Percentiles rank a stretch among this genome's conserved stretches.
Conservation (phyloP, 2,797 vertebrate genomes). For the Microctenopoma steveboyesi region DNA sequence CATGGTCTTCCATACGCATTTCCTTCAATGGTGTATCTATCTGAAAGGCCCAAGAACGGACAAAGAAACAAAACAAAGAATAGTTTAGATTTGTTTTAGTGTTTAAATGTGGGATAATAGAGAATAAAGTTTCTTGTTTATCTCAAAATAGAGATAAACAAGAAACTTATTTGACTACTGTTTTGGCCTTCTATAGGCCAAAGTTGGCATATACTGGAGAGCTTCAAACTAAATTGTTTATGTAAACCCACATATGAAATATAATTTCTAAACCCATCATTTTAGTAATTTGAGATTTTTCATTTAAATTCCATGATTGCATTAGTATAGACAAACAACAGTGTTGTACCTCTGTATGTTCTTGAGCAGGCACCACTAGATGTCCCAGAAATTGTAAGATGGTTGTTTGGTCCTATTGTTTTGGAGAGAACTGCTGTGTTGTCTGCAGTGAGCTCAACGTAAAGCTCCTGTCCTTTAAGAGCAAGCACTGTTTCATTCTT, state of each 20-base stretch:
- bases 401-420: constrained; percentile 83
- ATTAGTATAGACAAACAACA: too few species aligned
- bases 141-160: too few species aligned
- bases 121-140: too few species aligned
- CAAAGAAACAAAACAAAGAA: constrained; percentile 10
- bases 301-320: not conserved
- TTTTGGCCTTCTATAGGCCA: too few species aligned
- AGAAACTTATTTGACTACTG: not conserved
- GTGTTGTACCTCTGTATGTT: constrained; percentile 88
- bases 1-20: constrained; percentile 89
- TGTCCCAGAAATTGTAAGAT: constrained; percentile 86
- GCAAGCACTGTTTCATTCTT: constrained; percentile 86
- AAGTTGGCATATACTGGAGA: not conserved
- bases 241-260: not conserved
- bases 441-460: constrained; percentile 83
- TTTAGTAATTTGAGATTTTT: not conserved
- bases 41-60: constrained; percentile 68
- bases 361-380: constrained; percentile 85
- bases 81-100: not conserved
- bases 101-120: not conserved
- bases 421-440: constrained; percentile 76
- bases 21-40: constrained; percentile 85
- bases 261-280: not conserved
- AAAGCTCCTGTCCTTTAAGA: constrained; percentile 84
- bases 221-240: not conserved